A percentile compares a stretch with the other conserved stretches of the same genome.
Evolutionary conservation across 2,888 invertebrate genomes (phyloP).

Genomic region (Orthonevra nobilis): DNA sequence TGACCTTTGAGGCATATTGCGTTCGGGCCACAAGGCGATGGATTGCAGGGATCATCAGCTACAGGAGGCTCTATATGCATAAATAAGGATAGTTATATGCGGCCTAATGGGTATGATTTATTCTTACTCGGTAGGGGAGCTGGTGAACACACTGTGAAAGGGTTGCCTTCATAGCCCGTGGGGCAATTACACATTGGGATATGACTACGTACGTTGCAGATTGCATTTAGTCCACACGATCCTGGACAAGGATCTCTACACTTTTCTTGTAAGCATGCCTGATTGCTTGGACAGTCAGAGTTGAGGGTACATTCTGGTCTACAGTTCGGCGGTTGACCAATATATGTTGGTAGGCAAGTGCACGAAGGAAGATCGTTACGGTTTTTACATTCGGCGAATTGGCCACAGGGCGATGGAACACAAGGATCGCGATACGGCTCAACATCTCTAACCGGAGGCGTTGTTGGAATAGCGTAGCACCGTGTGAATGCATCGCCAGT

Average conservation of each 20-base stretch:
- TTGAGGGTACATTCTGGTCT: constrained; percentile 86
- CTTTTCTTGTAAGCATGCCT: constrained; percentile 86
- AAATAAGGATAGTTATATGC: neutral
- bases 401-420: constrained; percentile 85
- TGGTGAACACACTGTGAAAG: constrained; percentile 84
- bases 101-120: neutral
- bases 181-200: constrained; percentile 86
- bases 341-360: constrained; percentile 83
- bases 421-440: constrained; percentile 82
- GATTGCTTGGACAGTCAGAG: constrained; percentile 85
- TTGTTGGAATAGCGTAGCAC: constrained; percentile 81
- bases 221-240: constrained; percentile 86
- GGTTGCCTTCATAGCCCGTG: constrained; percentile 85
- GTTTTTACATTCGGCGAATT: constrained; percentile 85
- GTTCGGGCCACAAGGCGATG: constrained; percentile 86
- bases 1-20: constrained; percentile 84
- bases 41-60: constrained; percentile 83
- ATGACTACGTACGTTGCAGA: constrained; percentile 87
- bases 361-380: constrained; percentile 84
- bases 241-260: constrained; percentile 88
- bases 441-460: constrained; percentile 77
- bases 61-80: constrained; percentile 74
- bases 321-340: constrained; percentile 86
- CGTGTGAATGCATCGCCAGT: constrained; percentile 87
- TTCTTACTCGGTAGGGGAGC: constrained; percentile 73